These are phyloP conservation scores for Zosterops hypoxanthus DNA, from an alignment of 2,113 vertebrate genomes.

Conservation along the genomic window DNA sequence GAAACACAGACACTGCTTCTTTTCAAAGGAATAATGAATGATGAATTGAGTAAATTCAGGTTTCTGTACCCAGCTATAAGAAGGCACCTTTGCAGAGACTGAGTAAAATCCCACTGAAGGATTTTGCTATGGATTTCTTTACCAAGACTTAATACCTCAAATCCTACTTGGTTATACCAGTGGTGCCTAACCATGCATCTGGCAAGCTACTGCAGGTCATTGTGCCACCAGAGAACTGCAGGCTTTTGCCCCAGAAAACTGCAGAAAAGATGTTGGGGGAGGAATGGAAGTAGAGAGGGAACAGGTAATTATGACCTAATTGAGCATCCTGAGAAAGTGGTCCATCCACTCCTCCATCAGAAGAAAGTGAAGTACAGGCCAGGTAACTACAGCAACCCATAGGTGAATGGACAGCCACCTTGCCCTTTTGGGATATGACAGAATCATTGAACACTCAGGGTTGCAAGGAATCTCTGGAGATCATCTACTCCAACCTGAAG, in stretches of 20 bases:
- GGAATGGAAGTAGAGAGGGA: neutral
- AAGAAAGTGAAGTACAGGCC: neutral
- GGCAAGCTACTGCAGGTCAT: neutral
- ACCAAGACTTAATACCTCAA: neutral
- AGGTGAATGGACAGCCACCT: neutral
- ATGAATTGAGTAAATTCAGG: neutral
- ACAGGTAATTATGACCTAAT: neutral
- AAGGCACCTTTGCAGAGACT: neutral
- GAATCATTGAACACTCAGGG: neutral
- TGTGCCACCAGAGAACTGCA: neutral
- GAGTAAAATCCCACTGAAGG: neutral
- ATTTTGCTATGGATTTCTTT: neutral
- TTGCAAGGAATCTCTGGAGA: neutral
- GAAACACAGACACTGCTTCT: neutral
- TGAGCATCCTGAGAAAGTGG: neutral
- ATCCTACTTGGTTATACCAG: neutral
- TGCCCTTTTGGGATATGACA: neutral
- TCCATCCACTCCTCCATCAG: neutral
- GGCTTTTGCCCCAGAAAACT: neutral
- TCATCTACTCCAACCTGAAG: neutral
- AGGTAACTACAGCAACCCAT: neutral
- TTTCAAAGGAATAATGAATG: neutral
- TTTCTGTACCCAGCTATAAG: neutral
- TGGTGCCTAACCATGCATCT: neutral
- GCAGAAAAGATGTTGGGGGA: neutral